These are phyloP conservation scores for Zygaena filipendulae DNA, from an alignment of 2,888 invertebrate species.

Conservation along the genomic window DNA sequence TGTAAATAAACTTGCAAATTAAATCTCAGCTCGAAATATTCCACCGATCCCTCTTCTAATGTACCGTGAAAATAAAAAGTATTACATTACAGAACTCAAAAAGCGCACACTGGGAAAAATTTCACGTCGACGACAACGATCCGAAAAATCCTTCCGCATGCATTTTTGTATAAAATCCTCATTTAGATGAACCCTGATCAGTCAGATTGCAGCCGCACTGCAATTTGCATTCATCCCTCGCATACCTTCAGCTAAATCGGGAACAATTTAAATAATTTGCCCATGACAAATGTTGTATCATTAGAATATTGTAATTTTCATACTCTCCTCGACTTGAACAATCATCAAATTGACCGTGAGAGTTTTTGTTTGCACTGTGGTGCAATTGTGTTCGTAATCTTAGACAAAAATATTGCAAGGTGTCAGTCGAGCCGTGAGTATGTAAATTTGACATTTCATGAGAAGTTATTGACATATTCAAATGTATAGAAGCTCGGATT, in stretches of 20 bases:
- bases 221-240: conserved; percentile 48
- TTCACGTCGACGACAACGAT: conserved; percentile 21
- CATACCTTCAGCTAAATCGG: conserved; percentile 23
- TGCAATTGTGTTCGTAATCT: conserved; percentile 10
- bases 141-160: conserved; percentile 31
- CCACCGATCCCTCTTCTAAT: conserved; percentile 12
- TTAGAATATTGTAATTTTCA: conserved; percentile 41
- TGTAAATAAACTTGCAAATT: no score
- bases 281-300: conserved; percentile 42
- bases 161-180: conserved; percentile 57
- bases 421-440: background rate
- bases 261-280: conserved; percentile 55
- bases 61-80: conserved; percentile 15
- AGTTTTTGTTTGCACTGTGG: conserved; percentile 21
- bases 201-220: conserved; percentile 37
- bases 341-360: conserved; percentile 52
- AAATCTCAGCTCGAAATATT: no score
- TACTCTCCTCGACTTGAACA: conserved; percentile 31
- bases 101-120: no score
- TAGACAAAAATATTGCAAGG: background rate
- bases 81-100: background rate
- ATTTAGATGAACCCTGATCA: conserved; percentile 52
- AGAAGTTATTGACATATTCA: conserved; percentile 21
- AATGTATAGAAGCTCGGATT: conserved; percentile 15
- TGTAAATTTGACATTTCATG: conserved; percentile 1